These are phyloP conservation scores for Phrixothrix hirtus DNA, from an alignment of 2,888 invertebrate species.

Conservation along the genomic window DNA sequence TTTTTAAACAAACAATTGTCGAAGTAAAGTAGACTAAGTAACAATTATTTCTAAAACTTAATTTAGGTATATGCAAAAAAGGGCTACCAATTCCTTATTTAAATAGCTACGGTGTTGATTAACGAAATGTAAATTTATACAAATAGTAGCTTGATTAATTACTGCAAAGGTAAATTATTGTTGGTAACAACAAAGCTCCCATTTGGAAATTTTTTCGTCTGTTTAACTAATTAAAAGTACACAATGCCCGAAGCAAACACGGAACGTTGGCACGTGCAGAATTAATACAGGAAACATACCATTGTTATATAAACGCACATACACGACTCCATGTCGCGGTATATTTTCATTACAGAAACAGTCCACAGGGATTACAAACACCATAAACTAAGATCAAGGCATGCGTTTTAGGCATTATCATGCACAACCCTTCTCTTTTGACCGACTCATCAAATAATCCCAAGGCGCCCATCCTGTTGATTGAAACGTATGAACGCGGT, in stretches of 20 bases:
- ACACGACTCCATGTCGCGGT: constrained; percentile 33
- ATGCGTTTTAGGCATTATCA: constrained; percentile 26
- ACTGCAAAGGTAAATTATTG: not conserved
- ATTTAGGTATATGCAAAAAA: too few species aligned
- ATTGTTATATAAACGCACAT: constrained; percentile 21
- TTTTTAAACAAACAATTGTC: too few species aligned
- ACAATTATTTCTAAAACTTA: too few species aligned
- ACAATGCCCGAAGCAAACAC: constrained; percentile 10
- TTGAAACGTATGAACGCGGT: constrained; percentile 29
- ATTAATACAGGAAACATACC: constrained; percentile 17
- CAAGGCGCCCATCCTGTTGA: constrained; percentile 27
- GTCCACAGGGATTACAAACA: constrained; percentile 30
- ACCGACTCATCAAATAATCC: constrained; percentile 23
- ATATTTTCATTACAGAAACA: constrained; percentile 35
- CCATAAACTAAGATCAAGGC: constrained; percentile 34
- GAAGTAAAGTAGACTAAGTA: too few species aligned
- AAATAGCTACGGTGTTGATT: too few species aligned
- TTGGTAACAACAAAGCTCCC: not conserved
- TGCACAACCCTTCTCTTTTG: constrained; percentile 29
- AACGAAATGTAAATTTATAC: not conserved
- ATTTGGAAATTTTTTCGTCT: constrained; percentile 1
- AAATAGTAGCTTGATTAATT: not conserved
- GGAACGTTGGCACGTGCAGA: constrained; percentile 13
- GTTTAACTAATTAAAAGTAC: constrained; percentile 6
- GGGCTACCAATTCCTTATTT: too few species aligned